Evolutionary conservation across 2,888 invertebrate species (phyloP), one percentile per base, ranked within the genome.

Genomic region (Eurytoma californica): DNA sequence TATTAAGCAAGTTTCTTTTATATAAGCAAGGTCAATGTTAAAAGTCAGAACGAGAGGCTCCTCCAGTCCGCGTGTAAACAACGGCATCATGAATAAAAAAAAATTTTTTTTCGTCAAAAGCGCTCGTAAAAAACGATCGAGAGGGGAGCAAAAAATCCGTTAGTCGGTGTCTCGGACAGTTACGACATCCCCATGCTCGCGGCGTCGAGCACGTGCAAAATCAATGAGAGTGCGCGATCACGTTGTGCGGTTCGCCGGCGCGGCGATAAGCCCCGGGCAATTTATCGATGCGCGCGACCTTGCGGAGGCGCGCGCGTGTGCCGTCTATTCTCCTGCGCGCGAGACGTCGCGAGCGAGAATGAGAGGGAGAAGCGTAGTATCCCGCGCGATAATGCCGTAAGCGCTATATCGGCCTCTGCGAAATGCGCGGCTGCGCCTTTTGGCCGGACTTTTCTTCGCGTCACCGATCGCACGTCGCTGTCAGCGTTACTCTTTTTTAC

Each of bases 281-380:
- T 79, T 73, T 73, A 78, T 73, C 78, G 72, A 55, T 30, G 47
- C 67, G 53, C 63, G 60, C 72, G 68, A 66, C 58, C 72, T 72
- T 77, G 70, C 16, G 49, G 69, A 39, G 24, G 30, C 57, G 60
- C 66, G 74, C 69, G 53, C 61, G 61, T 49, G 63, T 63, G 18
- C 39, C 9, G 39, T 1, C 39, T 39, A 9, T 9, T 39, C 39
- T 39, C 39, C 39, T 39, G 63, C 20, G 18, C 18, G 39, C 1
- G 39, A 39, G 39, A 20, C n/a, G 16, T 0, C 30, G 16, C 24
- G 14, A 61, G 61, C 61, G n/a, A 63, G 39, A 63, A 63, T 18
- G 47, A 39, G 39, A 30, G n/a, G 20, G 18, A 39, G 39, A 39
- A 39, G 16, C 66, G 47, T 1, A 72, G n/a, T 30, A 20, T 57